These are phyloP conservation scores for Nebria brevicollis DNA, from an alignment of 2,888 invertebrate species.

Conservation along the genomic window DNA sequence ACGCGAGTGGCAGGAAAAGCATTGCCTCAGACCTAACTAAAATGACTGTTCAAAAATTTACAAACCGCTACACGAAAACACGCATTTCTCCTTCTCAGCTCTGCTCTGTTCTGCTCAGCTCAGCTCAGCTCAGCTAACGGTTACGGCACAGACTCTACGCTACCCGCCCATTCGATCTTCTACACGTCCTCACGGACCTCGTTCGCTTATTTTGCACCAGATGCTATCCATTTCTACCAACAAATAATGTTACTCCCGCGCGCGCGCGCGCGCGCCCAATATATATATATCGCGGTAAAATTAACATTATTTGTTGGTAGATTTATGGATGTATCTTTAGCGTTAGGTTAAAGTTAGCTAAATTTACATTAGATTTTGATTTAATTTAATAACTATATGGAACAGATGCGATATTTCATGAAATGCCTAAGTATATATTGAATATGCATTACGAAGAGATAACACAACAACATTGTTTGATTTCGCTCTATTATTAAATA, in stretches of 20 bases:
- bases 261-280: not conserved
- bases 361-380: no score
- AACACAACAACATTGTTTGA: no score
- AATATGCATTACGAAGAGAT: no score
- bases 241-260: not conserved
- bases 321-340: no score
- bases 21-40: conserved; percentile 43
- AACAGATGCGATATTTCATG: no score
- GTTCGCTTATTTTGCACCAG: not conserved
- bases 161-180: conserved; percentile 1
- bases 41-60: conserved; percentile 45
- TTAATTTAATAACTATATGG: no score
- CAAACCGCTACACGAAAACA: conserved; percentile 42
- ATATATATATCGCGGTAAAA: not conserved
- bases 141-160: not conserved
- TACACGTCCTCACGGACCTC: not conserved
- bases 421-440: no score
- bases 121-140: not conserved
- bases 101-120: not conserved
- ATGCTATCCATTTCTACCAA: conserved; percentile 1
- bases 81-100: conserved; percentile 36
- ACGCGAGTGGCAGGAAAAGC: conserved; percentile 32
- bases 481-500: no score
- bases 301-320: no score
- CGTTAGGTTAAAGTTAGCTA: no score